phyloP scores from a whole-genome alignment of 1,140 invertebrate genomes.

The Meloidogyne floridensis region DNA sequence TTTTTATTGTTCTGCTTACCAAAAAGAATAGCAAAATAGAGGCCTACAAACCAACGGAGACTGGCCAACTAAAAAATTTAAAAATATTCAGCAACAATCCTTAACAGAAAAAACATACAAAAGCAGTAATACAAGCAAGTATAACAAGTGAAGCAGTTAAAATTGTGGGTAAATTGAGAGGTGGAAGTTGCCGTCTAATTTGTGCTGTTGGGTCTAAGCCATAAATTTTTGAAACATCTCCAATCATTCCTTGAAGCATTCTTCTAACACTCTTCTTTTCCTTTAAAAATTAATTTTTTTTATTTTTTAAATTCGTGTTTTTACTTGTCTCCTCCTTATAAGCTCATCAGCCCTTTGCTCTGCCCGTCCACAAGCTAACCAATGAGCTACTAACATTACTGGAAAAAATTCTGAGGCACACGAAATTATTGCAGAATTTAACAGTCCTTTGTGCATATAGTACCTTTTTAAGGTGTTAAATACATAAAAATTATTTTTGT shows the following conservation, averaged over 20 bases:
- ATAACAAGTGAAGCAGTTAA: slow-evolving; percentile 20
- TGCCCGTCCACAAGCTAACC: slow-evolving; percentile 63
- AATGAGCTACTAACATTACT: slow-evolving; percentile 63
- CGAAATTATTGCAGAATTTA: slow-evolving; percentile 61
- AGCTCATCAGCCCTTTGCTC: slow-evolving; percentile 63
- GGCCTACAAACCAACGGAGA: slow-evolving; percentile 58
- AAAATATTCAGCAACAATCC: neutral
- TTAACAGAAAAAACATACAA: neutral
- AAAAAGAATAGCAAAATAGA: slow-evolving; percentile 60
- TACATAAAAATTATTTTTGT: neutral
- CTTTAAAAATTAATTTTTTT: neutral
- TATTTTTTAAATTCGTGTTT: neutral
- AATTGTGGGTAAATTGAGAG: slow-evolving; percentile 20
- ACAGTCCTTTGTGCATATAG: slow-evolving; percentile 64
- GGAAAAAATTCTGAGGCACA: slow-evolving; percentile 66
- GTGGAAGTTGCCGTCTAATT: slow-evolving; percentile 32
- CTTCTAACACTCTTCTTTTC: slow-evolving; percentile 62
- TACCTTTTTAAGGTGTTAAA: slow-evolving; percentile 45
- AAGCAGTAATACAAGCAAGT: slow-evolving; percentile 29
- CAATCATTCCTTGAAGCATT: slow-evolving; percentile 59
- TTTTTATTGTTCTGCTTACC: slow-evolving; percentile 26
- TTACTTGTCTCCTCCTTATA: slow-evolving; percentile 50
- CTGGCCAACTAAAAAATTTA: slow-evolving; percentile 24
- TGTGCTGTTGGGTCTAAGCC: slow-evolving; percentile 26
- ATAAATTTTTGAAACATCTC: slow-evolving; percentile 61